Evolutionary conservation across 35 echinoderm and acorn worm genomes (phyloP).

Genomic region (Eucidaris tribuloides): DNA sequence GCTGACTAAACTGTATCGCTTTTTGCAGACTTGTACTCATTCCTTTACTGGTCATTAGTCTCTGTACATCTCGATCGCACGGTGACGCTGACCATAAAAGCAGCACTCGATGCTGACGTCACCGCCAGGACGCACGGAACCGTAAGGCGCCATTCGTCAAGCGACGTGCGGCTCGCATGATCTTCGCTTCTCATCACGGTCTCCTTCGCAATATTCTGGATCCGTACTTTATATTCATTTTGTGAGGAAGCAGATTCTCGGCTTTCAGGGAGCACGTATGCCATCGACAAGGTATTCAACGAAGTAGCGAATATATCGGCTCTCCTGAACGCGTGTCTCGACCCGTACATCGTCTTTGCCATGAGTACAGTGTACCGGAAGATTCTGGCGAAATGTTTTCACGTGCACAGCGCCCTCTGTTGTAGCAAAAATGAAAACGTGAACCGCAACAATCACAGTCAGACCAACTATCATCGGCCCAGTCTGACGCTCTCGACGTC

Average conservation of each 20-base stretch:
- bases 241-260: background rate
- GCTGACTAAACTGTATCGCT: background rate
- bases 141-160: background rate
- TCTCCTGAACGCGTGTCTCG: constrained; percentile 9
- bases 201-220: constrained; percentile 8
- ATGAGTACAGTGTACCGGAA: constrained; percentile 27
- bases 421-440: constrained; percentile 1
- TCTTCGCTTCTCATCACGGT: constrained; percentile 16
- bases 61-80: constrained; percentile 4
- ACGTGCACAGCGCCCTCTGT: constrained; percentile 1
- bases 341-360: constrained; percentile 23
- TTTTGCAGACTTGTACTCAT: constrained; percentile 9
- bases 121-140: background rate
- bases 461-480: constrained; percentile 4
- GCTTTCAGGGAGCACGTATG: background rate
- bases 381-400: background rate
- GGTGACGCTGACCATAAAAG: constrained; percentile 1
- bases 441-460: background rate
- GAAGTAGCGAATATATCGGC: background rate
- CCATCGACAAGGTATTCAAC: background rate
- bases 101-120: constrained; percentile 9
- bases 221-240: background rate
- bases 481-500: constrained; percentile 7
- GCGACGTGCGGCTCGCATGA: background rate
- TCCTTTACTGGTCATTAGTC: constrained; percentile 13